Evolutionary conservation across 2,113 vertebrate species (phyloP), one percentile per base, ranked within the genome.

Genomic region (Lophius piscatorius): DNA sequence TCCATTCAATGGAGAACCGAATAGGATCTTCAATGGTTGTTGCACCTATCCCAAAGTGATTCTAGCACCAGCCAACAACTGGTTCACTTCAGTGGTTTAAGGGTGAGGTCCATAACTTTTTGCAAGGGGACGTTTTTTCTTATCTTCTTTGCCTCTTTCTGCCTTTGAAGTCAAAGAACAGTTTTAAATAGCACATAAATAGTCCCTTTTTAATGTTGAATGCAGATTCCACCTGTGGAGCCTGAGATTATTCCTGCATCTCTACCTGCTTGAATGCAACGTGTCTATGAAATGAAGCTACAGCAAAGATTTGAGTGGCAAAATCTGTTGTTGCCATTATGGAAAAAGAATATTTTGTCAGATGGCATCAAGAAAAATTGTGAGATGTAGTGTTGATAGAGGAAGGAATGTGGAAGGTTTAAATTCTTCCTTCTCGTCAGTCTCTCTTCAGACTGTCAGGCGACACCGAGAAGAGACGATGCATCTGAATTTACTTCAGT

Each of bases 391-490:
- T n/a, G n/a, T n/a, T n/a, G 64, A 58, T 70, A 42, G 2, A 12
- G 61, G 16, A 14, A 73, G 63, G 76, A 80, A 83, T 81, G 78
- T 56, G 38, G 42, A 28, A 40, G 26, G 40, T 72, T 44, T n/a
- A 63, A 63, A 60, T n/a, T 63, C 50, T 70, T 82, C 52, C 41
- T 38, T 14, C 28, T 58, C 63, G 14, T 67, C 45, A 52, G 39
- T 34, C 21, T 34, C 9, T 2, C 26, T 24, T 41, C 52, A 60
- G 26, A 65, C 41, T 55, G 9, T 0, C 13, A 9, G 14, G 21
- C 21, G 2, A n/a, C 14, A 1, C 52, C 3, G 23, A 56, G 21
- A 18, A 13, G 6, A 6, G 12, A n/a, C 12, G 34, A 18, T 40
- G 20, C 9, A 1, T 35, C 44, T 16, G 36, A 10, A 16, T 4